phyloP scores from a whole-genome alignment of 2,113 vertebrate species.

The Eubucco bourcierii region DNA sequence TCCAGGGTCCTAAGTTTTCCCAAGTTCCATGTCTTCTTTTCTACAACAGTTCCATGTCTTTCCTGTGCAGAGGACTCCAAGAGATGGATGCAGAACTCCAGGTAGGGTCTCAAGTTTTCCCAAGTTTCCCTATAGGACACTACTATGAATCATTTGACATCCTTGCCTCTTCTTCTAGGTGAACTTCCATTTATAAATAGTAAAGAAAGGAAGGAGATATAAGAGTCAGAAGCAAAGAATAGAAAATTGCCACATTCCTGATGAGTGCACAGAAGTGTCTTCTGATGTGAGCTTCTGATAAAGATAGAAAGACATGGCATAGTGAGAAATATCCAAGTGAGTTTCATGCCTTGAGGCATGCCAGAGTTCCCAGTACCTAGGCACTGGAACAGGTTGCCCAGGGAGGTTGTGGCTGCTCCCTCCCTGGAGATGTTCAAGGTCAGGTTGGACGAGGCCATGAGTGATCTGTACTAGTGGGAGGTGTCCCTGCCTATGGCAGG shows the following conservation, averaged over 20 bases:
- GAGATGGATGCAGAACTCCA: not conserved
- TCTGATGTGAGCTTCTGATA: not conserved
- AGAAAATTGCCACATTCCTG: not conserved
- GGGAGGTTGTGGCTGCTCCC: too few species aligned
- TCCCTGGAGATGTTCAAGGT: too few species aligned
- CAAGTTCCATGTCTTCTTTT: too few species aligned
- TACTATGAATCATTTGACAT: not conserved
- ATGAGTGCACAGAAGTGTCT: not conserved
- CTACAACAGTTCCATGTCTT: not conserved
- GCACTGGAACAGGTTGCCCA: too few species aligned
- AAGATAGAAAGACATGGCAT: not conserved
- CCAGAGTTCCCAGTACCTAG: not conserved
- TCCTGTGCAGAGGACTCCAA: not conserved
- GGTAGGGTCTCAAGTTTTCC: not conserved
- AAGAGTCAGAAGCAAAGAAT: not conserved
- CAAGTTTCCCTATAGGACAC: not conserved
- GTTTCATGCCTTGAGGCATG: not conserved
- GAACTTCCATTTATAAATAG: not conserved
- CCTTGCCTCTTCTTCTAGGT: not conserved
- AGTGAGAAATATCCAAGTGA: not conserved
- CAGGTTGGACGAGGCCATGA: too few species aligned
- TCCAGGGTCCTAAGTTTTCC: too few species aligned
- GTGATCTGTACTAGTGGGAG: too few species aligned
- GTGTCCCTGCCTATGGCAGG: too few species aligned
- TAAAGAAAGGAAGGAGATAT: not conserved